Evolutionary conservation across 2,888 invertebrate genomes (phyloP), one percentile per base, ranked within the genome.

Genomic region (Fissipunctia ypsillon): DNA sequence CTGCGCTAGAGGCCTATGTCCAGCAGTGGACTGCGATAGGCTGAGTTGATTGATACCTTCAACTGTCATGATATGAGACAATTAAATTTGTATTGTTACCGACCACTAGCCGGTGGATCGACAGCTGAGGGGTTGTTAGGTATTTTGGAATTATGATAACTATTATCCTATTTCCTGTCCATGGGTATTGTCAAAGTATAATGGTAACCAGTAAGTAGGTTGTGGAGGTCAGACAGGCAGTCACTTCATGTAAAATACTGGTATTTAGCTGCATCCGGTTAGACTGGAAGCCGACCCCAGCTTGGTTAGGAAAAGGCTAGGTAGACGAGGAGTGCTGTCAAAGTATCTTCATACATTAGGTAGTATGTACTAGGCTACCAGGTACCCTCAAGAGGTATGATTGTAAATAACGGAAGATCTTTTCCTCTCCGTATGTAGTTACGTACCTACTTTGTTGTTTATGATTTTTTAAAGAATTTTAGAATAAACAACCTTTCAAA

Each of bases 401-500:
- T 35, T 69, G 7, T 28, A 38, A 56, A 16, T 50, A 43, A 19
- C 25, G 4, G 1, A 43, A 52, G 7, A 52, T 31, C 0, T 9
- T 19, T 35, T 35, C 19, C 12, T 35, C 14, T 52, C 5, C 25
- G 1, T 19, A 10, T 19, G 2, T 22, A 67, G 10, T 43, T n/a
- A 48, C 0, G 6, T 54, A 7, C 1, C 9, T n/a, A n/a, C n/a
- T n/a, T n/a, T n/a, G n/a, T 50, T 50, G 1, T 12, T 56, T 12
- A 38, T 14, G 22, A 45, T 45, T 78, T 31, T 45, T 9, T 31
- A 25, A 63, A 45, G 48, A 76, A 78, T 79, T 50, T 74, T 61
- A 25, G 31, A 38, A 31, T 43, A 67, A 80, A 83, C 54, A 79
- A 48, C 12, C 22, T 56, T 22, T n/a, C 3, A 50, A 57, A 73